Percentiles rank a stretch among this genome's conserved stretches.
phyloP scores from a whole-genome alignment of 2,113 vertebrate genomes.

The Myotis lucifugus region DNA sequence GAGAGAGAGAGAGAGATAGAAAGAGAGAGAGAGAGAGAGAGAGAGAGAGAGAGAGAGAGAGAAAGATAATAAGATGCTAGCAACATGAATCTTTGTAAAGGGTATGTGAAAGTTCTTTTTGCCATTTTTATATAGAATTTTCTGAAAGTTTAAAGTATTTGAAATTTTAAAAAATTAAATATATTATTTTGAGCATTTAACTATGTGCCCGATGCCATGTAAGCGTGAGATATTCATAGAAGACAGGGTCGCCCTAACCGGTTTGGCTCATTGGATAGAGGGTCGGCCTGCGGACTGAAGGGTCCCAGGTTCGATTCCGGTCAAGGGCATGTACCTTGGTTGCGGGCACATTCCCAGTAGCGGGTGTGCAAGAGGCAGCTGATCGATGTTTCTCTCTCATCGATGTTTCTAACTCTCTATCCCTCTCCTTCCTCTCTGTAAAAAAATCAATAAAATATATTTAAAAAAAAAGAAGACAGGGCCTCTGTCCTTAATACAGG shows the following conservation, averaged over 20 bases:
- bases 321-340: too few species aligned
- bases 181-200: slow-evolving; percentile 14
- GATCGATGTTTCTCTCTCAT: too few species aligned
- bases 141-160: not conserved
- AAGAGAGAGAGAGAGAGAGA: not conserved
- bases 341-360: too few species aligned
- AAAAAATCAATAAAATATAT: too few species aligned
- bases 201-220: not conserved
- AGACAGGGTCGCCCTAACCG: too few species aligned
- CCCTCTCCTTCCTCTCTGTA: too few species aligned
- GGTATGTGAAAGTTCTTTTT: not conserved
- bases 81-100: slow-evolving; percentile 1
- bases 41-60: not conserved
- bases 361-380: too few species aligned
- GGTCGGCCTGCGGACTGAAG: too few species aligned
- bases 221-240: slow-evolving; percentile 10
- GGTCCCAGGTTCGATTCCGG: too few species aligned
- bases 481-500: not conserved
- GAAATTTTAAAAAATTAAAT: not conserved
- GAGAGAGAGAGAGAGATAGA: not conserved
- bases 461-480: too few species aligned
- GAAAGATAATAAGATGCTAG: not conserved
- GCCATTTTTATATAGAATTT: not conserved
- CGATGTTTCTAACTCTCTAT: too few species aligned
- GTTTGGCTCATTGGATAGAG: too few species aligned